phyloP scores from a whole-genome alignment of 1,140 invertebrate genomes.

The Camponotus vicinus region DNA sequence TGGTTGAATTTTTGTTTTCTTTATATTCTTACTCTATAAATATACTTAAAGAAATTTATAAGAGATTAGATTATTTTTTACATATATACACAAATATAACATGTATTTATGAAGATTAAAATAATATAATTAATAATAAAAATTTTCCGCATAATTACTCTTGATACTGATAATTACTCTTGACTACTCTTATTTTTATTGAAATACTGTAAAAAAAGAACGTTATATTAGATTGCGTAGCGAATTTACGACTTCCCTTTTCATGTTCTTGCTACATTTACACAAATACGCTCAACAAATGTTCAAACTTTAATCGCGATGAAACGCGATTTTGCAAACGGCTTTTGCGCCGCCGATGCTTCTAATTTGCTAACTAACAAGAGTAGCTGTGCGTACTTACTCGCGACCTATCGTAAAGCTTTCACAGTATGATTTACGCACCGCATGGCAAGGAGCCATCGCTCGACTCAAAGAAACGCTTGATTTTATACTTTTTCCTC shows the following conservation, averaged over 20 bases:
- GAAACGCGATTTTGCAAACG: conserved; percentile 56
- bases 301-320: conserved; percentile 54
- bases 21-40: too few species aligned
- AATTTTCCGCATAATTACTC: neutral
- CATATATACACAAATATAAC: neutral
- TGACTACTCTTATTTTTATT: neutral
- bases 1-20: neutral
- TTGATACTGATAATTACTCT: neutral
- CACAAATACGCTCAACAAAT: conserved; percentile 55
- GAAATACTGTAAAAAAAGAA: conserved; percentile 1
- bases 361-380: conserved; percentile 68
- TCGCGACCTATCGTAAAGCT: conserved; percentile 65
- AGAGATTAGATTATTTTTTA: neutral
- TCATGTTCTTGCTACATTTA: conserved; percentile 59
- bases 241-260: neutral
- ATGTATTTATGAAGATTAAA: neutral
- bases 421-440: conserved; percentile 65
- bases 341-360: conserved; percentile 31
- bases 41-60: neutral
- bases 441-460: conserved; percentile 10
- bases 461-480: conserved; percentile 30
- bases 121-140: neutral
- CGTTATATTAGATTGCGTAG: neutral
- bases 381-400: conserved; percentile 22
- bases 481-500: conserved; percentile 38